Evolutionary conservation across 2,888 invertebrate genomes (phyloP).

Genomic region (Corbicula japonica): DNA sequence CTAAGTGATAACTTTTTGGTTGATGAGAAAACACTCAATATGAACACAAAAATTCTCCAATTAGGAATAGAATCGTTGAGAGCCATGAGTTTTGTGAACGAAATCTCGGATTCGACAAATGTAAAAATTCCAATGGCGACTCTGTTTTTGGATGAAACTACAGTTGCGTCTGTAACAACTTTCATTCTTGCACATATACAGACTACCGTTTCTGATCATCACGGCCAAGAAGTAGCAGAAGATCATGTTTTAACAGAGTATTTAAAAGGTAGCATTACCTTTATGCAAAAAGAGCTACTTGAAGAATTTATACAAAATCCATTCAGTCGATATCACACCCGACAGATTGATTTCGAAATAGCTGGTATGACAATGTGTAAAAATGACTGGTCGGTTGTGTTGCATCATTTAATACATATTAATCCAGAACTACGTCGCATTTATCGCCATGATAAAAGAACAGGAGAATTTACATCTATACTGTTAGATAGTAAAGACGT

Average conservation of each 20-base stretch:
- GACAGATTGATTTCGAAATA: slow-evolving; percentile 42
- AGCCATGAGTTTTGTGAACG: slow-evolving; percentile 63
- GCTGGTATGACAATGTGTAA: slow-evolving; percentile 11
- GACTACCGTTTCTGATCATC: background rate
- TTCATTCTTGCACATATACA: slow-evolving; percentile 24
- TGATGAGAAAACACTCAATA: slow-evolving; percentile 40
- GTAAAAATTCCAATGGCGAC: slow-evolving; percentile 38
- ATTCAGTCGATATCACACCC: slow-evolving; percentile 20
- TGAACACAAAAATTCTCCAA: slow-evolving; percentile 49
- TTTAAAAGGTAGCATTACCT: slow-evolving; percentile 24
- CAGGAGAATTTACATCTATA: slow-evolving; percentile 6
- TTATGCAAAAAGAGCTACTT: slow-evolving; percentile 43
- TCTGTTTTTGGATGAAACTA: too few species aligned
- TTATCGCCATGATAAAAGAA: slow-evolving; percentile 16
- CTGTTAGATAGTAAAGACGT: slow-evolving; percentile 6
- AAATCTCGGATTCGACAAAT: slow-evolving; percentile 30
- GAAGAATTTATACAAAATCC: slow-evolving; percentile 27
- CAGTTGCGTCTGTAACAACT: slow-evolving; percentile 31
- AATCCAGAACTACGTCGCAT: slow-evolving; percentile 47
- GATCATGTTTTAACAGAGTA: background rate
- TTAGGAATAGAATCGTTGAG: slow-evolving; percentile 73
- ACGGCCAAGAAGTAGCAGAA: background rate
- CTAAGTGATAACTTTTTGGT: slow-evolving; percentile 52
- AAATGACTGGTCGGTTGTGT: slow-evolving; percentile 37
- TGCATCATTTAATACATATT: slow-evolving; percentile 33